These are phyloP conservation scores for Heliconius charithonia DNA, from an alignment of 2,888 invertebrate genomes.

Conservation along the genomic window DNA sequence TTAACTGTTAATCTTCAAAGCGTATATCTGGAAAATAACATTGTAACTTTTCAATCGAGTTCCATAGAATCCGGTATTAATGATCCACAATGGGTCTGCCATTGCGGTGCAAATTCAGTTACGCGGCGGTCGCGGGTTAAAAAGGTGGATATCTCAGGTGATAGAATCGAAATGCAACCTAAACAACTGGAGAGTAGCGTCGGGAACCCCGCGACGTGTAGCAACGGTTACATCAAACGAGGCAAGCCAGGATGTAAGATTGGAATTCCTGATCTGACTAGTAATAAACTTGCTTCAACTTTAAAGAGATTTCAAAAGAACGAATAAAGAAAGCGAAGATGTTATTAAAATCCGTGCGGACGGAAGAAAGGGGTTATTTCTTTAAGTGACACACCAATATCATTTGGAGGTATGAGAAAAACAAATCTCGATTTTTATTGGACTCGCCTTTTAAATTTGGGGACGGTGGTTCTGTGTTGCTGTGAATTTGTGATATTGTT, in stretches of 20 bases:
- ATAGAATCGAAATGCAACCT: conserved; percentile 52
- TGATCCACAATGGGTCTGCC: conserved; percentile 55
- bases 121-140: conserved; percentile 45
- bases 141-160: conserved; percentile 44
- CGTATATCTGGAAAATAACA: conserved; percentile 49
- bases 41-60: conserved; percentile 50
- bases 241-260: conserved; percentile 79
- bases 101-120: conserved; percentile 57
- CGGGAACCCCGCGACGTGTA: conserved; percentile 46
- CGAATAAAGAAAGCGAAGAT: conserved; percentile 74
- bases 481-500: conserved; percentile 30
- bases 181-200: conserved; percentile 50
- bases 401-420: conserved; percentile 38
- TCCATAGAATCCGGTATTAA: conserved; percentile 56
- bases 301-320: conserved; percentile 78
- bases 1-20: conserved; percentile 47
- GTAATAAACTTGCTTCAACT: conserved; percentile 78
- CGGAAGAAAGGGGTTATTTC: conserved; percentile 68
- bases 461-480: conserved; percentile 39
- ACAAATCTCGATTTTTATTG: conserved; percentile 70
- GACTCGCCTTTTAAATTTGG: conserved; percentile 64
- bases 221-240: conserved; percentile 72
- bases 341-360: conserved; percentile 73
- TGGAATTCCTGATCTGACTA: conserved; percentile 82
- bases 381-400: conserved; percentile 66